These are phyloP conservation scores for Eonycteris spelaea DNA, from an alignment of 2,113 vertebrate species.

Conservation along the genomic window DNA sequence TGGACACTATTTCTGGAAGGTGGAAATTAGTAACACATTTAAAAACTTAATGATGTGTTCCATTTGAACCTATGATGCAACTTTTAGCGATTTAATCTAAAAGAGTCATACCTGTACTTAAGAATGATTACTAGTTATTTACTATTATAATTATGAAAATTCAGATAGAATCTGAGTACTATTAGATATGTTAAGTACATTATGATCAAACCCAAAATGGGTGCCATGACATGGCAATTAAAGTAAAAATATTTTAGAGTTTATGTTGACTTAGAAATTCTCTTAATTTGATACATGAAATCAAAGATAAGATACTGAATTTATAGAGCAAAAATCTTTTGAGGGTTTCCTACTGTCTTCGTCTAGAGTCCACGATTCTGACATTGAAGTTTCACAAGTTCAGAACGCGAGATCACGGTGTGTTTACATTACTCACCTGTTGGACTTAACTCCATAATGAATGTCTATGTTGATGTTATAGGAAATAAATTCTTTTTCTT, in stretches of 20 bases:
- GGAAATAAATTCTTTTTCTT: conserved; percentile 96
- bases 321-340: background rate
- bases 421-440: conserved; percentile 86
- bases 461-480: conserved; percentile 97
- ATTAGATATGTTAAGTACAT: background rate
- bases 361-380: background rate
- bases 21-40: background rate
- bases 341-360: background rate
- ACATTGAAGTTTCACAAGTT: background rate
- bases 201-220: background rate
- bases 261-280: background rate
- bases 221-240: background rate
- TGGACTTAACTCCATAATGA: conserved; percentile 97
- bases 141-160: background rate
- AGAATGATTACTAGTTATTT: background rate
- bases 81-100: background rate
- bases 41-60: background rate
- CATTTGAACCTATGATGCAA: background rate
- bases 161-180: background rate
- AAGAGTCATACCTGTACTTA: background rate
- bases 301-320: background rate
- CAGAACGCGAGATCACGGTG: background rate
- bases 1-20: background rate
- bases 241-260: background rate
- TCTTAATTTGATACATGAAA: background rate